Percentiles rank a stretch among this genome's conserved stretches.
These are phyloP conservation scores for Phalloptychus januarius DNA, from an alignment of 2,797 vertebrate genomes.

Conservation along the genomic window DNA sequence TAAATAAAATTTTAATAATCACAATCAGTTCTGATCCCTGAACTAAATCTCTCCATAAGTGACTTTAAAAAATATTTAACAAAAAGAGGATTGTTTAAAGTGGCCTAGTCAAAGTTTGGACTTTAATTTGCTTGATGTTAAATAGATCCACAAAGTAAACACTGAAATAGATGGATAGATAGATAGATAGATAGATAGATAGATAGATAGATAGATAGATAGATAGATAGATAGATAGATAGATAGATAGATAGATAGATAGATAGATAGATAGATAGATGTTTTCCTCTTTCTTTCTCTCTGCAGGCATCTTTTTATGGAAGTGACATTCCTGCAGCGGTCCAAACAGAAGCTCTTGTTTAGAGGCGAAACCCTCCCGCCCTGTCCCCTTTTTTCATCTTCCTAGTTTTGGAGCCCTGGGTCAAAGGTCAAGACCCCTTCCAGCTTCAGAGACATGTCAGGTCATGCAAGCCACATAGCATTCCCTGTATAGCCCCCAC, in stretches of 20 bases:
- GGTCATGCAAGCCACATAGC: slow-evolving; percentile 85
- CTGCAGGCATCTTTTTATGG: slow-evolving; percentile 81
- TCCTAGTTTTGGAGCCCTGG: slow-evolving; percentile 82
- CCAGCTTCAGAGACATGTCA: slow-evolving; percentile 86
- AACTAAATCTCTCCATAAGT: no score
- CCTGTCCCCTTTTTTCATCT: slow-evolving; percentile 82
- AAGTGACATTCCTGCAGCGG: slow-evolving; percentile 81
- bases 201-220: slow-evolving; percentile 34
- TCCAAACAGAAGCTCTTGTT: slow-evolving; percentile 85
- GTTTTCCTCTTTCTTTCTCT: slow-evolving; percentile 38
- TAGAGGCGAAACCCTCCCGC: slow-evolving; percentile 78
- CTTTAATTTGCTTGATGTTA: no score
- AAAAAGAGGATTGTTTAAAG: not conserved
- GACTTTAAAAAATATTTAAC: no score
- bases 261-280: slow-evolving; percentile 7
- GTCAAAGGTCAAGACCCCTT: slow-evolving; percentile 85
- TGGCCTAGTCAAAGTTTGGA: not conserved
- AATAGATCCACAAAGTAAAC: no score
- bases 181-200: slow-evolving; percentile 21
- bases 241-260: slow-evolving; percentile 30
- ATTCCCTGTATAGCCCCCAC: slow-evolving; percentile 79
- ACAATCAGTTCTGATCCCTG: no score
- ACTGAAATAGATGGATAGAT: slow-evolving; percentile 13
- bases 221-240: slow-evolving; percentile 34
- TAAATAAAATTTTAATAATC: no score